Conservation (phyloP, 2,797 vertebrate genomes). For the Urosaurus nigricauda region DNA sequence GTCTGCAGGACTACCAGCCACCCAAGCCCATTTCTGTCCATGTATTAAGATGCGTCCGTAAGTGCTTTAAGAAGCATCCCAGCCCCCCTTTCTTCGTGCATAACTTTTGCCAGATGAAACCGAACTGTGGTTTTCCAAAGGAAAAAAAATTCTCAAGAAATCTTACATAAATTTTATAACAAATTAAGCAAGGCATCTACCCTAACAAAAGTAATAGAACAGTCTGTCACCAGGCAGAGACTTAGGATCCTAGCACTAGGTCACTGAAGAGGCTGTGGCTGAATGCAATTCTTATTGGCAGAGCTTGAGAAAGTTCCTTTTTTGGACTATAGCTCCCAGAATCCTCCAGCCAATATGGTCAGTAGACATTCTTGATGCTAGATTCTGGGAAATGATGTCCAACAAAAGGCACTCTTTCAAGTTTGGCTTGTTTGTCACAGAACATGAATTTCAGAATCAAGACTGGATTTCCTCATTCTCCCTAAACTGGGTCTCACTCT, state of each 20-base stretch:
- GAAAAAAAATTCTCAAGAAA: neutral
- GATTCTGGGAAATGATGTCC: neutral
- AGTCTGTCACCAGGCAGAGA: neutral
- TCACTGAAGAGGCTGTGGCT: neutral
- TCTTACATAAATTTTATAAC: fast-evolving
- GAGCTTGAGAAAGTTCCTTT: too few relatives aligned
- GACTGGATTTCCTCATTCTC: neutral
- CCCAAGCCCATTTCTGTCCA: fast-evolving
- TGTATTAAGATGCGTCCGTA: fast-evolving
- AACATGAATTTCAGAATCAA: neutral
- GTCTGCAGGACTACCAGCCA: neutral
- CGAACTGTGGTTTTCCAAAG: neutral
- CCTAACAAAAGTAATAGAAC: neutral
- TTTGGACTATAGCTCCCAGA: too few relatives aligned
- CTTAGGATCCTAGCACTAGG: too few relatives aligned
- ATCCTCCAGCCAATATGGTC: too few relatives aligned
- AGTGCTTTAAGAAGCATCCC: neutral
- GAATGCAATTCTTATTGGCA: neutral
- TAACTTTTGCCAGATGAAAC: neutral
- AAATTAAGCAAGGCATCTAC: neutral
- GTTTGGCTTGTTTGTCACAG: neutral
- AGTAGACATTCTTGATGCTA: too few relatives aligned
- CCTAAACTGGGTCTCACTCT: neutral
- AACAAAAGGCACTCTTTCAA: neutral
- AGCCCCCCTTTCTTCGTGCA: neutral